Conservation (phyloP, 2,797 vertebrate genomes). For the Acipenser ruthenus region DNA sequence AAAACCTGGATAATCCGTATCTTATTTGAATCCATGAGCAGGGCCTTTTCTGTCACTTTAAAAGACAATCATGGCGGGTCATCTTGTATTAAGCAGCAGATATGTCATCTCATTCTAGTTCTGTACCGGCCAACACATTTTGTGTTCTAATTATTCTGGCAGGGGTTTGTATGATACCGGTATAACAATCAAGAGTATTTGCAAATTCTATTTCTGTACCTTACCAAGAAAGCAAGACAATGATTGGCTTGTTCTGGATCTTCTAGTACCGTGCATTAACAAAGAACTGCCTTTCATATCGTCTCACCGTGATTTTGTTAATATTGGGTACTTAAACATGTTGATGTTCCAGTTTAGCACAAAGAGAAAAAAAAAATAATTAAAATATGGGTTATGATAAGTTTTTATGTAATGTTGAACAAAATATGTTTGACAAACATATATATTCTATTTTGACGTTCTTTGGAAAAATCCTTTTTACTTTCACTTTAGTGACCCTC, state of each 20-base stretch:
- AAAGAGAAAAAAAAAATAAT: constrained; percentile 58
- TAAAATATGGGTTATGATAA: constrained; percentile 25
- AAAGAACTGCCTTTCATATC: constrained; percentile 20
- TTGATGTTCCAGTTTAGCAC: constrained; percentile 54
- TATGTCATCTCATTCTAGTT: constrained; percentile 8
- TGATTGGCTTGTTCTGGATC: constrained; percentile 20
- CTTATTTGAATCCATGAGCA: not conserved
- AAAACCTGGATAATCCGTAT: not conserved
- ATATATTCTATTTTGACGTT: constrained; percentile 39
- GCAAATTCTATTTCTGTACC: not conserved
- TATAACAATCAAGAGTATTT: not conserved
- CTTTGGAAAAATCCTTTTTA: constrained; percentile 60
- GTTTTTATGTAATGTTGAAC: constrained; percentile 19
- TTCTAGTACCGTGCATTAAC: constrained; percentile 24
- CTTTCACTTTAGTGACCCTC: constrained; percentile 46
- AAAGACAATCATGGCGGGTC: too few relatives aligned
- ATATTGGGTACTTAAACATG: constrained; percentile 4
- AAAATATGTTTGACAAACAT: constrained; percentile 31
- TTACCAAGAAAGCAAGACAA: constrained; percentile 5
- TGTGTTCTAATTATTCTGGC: not conserved
- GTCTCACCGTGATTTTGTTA: constrained; percentile 17
- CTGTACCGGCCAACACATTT: not conserved
- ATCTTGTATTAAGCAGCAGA: not conserved
- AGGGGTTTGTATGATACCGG: not conserved
- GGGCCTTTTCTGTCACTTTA: too few relatives aligned